Percentiles rank a stretch among this genome's conserved stretches.
Evolutionary conservation across 2,797 vertebrate species (phyloP).

Genomic region (Lepilemur septentrionalis): DNA sequence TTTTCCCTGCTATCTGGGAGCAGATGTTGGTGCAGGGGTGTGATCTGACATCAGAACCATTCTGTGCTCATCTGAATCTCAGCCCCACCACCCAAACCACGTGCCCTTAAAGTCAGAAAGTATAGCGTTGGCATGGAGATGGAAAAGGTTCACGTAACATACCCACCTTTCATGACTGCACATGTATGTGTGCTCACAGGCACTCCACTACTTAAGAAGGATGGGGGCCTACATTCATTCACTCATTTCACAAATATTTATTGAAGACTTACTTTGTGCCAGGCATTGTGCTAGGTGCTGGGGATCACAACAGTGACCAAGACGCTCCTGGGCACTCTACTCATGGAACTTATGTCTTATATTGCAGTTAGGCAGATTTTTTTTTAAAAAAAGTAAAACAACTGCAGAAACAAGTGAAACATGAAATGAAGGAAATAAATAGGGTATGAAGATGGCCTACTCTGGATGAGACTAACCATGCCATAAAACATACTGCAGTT

Average conservation of each 20-base stretch:
- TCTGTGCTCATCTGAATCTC: conserved; percentile 50
- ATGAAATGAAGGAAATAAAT: background rate
- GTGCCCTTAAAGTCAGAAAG: conserved; percentile 11
- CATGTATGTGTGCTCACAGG: background rate
- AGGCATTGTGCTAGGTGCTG: background rate
- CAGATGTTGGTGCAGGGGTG: conserved; percentile 70
- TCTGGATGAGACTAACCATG: background rate
- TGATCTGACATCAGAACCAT: conserved; percentile 40
- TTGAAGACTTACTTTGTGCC: background rate
- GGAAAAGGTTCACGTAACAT: background rate
- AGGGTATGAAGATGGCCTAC: background rate
- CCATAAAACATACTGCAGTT: background rate
- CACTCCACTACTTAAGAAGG: background rate
- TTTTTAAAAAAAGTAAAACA: background rate
- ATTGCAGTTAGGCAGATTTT: background rate
- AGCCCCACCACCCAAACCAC: conserved; percentile 15
- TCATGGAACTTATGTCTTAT: background rate
- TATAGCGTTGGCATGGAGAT: background rate
- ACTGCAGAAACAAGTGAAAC: background rate
- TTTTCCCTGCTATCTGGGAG: conserved; percentile 65
- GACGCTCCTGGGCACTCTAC: background rate
- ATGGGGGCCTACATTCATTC: background rate
- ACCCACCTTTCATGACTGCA: background rate
- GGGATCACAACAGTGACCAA: background rate
- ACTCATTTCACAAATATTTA: background rate